phyloP scores from a whole-genome alignment of 2,888 invertebrate species.

The Autographa pulchrina region DNA sequence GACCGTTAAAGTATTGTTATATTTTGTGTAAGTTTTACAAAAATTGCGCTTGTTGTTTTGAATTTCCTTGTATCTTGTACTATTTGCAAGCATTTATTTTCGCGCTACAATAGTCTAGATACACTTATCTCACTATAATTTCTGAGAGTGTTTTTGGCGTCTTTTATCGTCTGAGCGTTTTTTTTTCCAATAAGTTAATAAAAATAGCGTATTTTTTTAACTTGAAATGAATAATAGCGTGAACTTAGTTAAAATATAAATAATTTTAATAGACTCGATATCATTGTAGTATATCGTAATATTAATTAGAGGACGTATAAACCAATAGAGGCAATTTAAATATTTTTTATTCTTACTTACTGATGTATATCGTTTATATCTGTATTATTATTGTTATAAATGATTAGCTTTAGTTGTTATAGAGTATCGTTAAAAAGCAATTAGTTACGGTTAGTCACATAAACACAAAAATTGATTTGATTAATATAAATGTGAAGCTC shows the following conservation, averaged over 20 bases:
- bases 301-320: background rate
- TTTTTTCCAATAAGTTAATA: too few species aligned
- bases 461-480: background rate
- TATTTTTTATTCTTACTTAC: background rate
- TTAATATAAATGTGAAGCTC: too few species aligned
- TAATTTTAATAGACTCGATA: background rate
- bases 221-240: background rate
- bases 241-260: background rate
- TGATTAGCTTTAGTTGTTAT: background rate
- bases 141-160: too few species aligned
- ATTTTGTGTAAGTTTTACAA: background rate
- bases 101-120: too few species aligned
- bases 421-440: background rate
- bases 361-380: background rate
- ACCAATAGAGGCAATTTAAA: background rate
- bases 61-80: background rate
- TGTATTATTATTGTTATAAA: background rate
- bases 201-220: too few species aligned
- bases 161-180: too few species aligned
- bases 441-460: background rate
- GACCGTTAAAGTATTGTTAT: background rate
- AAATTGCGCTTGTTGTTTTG: background rate
- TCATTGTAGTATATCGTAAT: background rate
- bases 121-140: too few species aligned
- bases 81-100: too few species aligned